Evolutionary conservation across 1,140 invertebrate species (phyloP).

Genomic region (Planococcus citri): DNA sequence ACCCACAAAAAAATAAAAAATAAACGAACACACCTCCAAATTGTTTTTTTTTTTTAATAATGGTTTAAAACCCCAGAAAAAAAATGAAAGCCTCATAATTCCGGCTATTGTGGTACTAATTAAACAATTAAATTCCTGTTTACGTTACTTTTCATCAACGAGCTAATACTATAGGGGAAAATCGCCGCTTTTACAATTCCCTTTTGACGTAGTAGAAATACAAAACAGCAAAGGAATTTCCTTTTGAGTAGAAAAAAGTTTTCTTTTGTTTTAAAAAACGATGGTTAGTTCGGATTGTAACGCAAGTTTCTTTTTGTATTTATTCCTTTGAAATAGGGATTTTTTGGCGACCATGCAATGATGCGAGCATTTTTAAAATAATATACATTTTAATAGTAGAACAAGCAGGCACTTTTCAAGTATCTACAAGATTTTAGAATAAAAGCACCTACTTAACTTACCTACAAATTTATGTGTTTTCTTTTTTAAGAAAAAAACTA

Average conservation of each 20-base stretch:
- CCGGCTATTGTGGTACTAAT: conserved; percentile 6
- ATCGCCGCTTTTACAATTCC: conserved; percentile 6
- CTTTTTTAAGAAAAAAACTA: too few relatives aligned
- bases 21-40: not conserved
- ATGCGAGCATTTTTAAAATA: not conserved
- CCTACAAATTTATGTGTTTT: too few relatives aligned
- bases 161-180: conserved; percentile 6
- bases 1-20: not conserved
- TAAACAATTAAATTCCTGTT: conserved; percentile 8
- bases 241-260: not conserved
- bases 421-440: too few relatives aligned
- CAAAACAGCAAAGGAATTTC: not conserved
- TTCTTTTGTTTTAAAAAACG: not conserved
- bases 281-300: not conserved
- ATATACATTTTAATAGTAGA: not conserved
- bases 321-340: not conserved
- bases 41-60: not conserved
- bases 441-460: too few relatives aligned
- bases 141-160: conserved; percentile 6
- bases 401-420: too few relatives aligned
- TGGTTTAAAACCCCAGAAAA: not conserved
- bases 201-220: not conserved
- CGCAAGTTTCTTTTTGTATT: not conserved
- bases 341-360: not conserved
- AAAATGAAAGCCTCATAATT: conserved; percentile 4